Base-by-base conservation (phyloP, 2,113 vertebrate genomes). In the Struthio camelus region DNA sequence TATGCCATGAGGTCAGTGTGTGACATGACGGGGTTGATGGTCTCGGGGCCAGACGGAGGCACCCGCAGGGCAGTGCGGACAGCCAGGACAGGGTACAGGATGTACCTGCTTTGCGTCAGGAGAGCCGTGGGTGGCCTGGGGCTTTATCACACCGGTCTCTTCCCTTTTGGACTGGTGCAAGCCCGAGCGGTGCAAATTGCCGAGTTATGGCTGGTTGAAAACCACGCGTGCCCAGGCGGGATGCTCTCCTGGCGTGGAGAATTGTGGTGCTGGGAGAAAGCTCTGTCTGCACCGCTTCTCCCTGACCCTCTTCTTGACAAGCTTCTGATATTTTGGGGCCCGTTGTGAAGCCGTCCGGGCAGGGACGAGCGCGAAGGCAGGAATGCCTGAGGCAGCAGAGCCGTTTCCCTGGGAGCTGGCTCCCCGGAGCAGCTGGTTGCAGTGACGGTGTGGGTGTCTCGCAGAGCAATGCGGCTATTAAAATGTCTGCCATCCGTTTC, bases 301-400 rank as follows among this genome's bases (percentile, higher is more conserved):
- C 50, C 66, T 30, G 75, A 25, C 50, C 30, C 25, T 56, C 4
- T 3, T 61, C 48, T 81, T 79, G 81, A 66, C 67, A 76, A 72
- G 78, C 38, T 48, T 30, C 53, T 42, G 20, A 19, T 42, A 78
- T 73, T 44, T 59, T 30, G 51, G 65, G 11, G 46, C 80, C 75
- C 50, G 87, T 46, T 91, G 53, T 54, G 93, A 69, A 61, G 0
- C 19, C 17, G 53, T 4, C 5, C 13, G 0, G 40, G 67, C 79
- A 65, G 54, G 64, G 90, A 48, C 72, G 0, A 0, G 72, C 54
- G 56, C 0, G 1, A 54, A 92, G 70, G 70, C 88, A 65, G 83
- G 94, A 94, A 96, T 93, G 83, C 44, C 90, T 95, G 92, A 92
- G 61, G 1, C 92, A 94, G 95, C 92, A 94, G 83, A 85, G 80